These are phyloP conservation scores for Chroicocephalus ridibundus DNA, from an alignment of 2,113 vertebrate genomes.

Conservation along the genomic window DNA sequence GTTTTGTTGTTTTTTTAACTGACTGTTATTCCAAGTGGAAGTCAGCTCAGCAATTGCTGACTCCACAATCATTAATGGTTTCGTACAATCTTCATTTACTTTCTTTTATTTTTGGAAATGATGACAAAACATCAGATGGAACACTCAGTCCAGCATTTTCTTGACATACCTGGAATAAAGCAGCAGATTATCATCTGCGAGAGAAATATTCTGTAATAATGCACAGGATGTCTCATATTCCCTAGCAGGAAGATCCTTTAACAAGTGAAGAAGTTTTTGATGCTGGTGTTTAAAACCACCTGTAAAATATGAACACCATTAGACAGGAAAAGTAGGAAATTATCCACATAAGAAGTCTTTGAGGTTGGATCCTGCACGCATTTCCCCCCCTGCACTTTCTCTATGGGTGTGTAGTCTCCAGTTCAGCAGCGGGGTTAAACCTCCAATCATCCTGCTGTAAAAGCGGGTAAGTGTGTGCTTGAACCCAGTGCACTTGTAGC, in stretches of 20 bases:
- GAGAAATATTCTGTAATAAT: background rate
- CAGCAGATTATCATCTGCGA: background rate
- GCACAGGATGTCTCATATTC: background rate
- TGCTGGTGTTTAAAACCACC: background rate
- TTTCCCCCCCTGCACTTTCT: background rate
- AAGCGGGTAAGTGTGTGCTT: background rate
- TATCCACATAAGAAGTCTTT: background rate
- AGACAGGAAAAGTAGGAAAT: background rate
- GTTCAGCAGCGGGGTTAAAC: background rate
- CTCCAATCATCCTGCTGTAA: background rate
- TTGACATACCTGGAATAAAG: background rate
- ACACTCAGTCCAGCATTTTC: background rate
- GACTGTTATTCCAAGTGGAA: conserved; percentile 6
- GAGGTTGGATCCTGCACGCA: background rate
- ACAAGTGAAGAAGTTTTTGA: background rate
- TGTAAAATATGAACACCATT: background rate
- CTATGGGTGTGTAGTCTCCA: background rate
- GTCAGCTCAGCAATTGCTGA: conserved; percentile 24
- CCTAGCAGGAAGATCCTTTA: background rate
- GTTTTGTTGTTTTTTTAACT: background rate
- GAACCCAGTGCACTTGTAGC: background rate
- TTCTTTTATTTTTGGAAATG: conserved; percentile 27
- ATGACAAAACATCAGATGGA: background rate
- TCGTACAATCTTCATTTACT: background rate
- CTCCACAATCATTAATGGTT: background rate